A percentile compares a stretch with the other conserved stretches of the same genome.
Evolutionary conservation across 1,140 invertebrate species (phyloP).

Genomic region (Neocloeon triangulifer): DNA sequence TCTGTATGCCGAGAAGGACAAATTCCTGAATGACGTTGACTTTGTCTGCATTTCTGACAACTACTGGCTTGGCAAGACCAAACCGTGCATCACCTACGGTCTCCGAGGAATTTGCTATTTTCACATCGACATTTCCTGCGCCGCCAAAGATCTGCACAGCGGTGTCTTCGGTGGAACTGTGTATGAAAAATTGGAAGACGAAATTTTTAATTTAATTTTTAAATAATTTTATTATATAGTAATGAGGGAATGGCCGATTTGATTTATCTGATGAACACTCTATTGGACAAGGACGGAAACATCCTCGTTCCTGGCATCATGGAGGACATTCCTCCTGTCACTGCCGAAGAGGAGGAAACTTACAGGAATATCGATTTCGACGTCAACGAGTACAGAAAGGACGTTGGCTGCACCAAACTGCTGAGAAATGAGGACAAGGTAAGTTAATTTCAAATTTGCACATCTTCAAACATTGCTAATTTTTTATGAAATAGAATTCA

Average conservation of each 20-base stretch:
- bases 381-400: conserved; percentile 46
- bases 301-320: conserved; percentile 62
- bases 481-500: background rate
- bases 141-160: conserved; percentile 82
- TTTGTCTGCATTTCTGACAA: conserved; percentile 97
- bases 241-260: conserved; percentile 78
- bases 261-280: conserved; percentile 55
- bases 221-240: conserved; percentile 16
- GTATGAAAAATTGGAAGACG: no score
- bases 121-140: conserved; percentile 68
- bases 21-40: conserved; percentile 67
- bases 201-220: no score
- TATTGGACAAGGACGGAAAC: conserved; percentile 63
- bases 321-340: conserved; percentile 50
- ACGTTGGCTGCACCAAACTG: conserved; percentile 45
- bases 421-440: conserved; percentile 56
- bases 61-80: conserved; percentile 92
- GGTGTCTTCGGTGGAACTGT: conserved; percentile 84
- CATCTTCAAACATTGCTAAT: background rate
- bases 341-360: conserved; percentile 45
- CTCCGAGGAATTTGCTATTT: conserved; percentile 88
- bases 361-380: conserved; percentile 86
- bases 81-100: conserved; percentile 94
- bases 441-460: conserved; percentile 6
- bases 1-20: conserved; percentile 44